Percentiles rank a stretch among this genome's conserved stretches.
phyloP scores from a whole-genome alignment of 2,113 vertebrate species.

The Diphyllodes magnificus region DNA sequence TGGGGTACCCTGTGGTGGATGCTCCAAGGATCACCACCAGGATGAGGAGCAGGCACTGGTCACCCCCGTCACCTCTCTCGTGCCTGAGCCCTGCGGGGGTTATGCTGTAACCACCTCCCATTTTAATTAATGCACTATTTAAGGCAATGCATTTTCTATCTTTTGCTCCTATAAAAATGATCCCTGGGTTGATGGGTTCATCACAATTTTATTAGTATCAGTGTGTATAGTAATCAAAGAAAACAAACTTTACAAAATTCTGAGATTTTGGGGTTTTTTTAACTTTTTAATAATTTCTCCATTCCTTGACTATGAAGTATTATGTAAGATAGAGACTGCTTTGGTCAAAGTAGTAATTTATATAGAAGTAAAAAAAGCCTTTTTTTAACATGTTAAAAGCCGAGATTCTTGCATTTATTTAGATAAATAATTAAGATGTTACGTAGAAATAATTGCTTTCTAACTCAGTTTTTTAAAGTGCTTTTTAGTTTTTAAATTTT shows the following conservation, averaged over 20 bases:
- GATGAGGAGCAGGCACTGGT: neutral
- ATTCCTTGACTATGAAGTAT: neutral
- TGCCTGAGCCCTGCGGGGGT: rapidly evolving
- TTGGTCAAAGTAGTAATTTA: neutral
- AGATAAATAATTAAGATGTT: neutral
- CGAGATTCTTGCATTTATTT: neutral
- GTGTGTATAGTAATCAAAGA: neutral
- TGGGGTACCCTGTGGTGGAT: neutral
- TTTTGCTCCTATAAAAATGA: neutral
- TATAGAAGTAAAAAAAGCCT: neutral
- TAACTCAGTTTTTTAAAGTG: neutral
- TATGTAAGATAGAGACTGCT: neutral
- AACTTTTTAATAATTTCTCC: neutral
- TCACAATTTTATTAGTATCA: neutral
- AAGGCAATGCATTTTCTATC: neutral
- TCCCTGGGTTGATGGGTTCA: neutral
- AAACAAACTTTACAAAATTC: neutral
- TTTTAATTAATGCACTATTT: neutral
- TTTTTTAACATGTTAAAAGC: neutral
- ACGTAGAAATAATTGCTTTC: neutral
- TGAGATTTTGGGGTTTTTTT: rapidly evolving
- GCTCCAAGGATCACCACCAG: rapidly evolving
- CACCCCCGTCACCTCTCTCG: rapidly evolving
- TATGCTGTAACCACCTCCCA: neutral
- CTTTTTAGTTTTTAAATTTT: neutral